Conservation (phyloP, 2,797 vertebrate species). For the Pogoniulus pusillus region DNA sequence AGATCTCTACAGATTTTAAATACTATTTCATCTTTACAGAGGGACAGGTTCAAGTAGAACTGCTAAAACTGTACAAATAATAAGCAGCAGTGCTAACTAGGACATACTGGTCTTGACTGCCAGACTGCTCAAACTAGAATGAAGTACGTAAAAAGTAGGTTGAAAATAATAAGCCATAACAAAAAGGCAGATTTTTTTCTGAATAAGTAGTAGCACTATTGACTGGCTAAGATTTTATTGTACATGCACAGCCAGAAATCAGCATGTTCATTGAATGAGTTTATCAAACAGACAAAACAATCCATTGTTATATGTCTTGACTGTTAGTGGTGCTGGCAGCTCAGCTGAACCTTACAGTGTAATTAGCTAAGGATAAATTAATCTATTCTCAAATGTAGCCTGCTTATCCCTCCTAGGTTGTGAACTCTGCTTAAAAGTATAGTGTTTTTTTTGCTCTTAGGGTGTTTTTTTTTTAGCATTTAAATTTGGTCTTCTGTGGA, state of each 20-base stretch:
- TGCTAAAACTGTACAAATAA: background rate
- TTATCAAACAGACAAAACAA: slow-evolving; percentile 44
- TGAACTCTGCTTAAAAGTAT: background rate
- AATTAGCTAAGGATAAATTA: slow-evolving; percentile 66
- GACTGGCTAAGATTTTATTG: slow-evolving; percentile 24
- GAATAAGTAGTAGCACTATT: slow-evolving; percentile 4
- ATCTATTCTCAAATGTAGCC: slow-evolving; percentile 24
- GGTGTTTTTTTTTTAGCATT: background rate
- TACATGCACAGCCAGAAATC: slow-evolving; percentile 24
- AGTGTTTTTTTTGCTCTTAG: background rate
- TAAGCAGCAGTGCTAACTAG: background rate
- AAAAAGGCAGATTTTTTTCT: background rate
- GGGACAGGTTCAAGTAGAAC: background rate
- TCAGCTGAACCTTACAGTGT: slow-evolving; percentile 30
- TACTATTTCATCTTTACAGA: background rate
- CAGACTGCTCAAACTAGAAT: background rate
- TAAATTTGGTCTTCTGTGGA: slow-evolving; percentile 1
- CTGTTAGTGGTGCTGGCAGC: slow-evolving; percentile 43
- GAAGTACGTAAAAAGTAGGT: background rate
- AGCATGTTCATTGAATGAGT: slow-evolving; percentile 12
- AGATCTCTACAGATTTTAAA: background rate
- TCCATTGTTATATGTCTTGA: slow-evolving; percentile 37
- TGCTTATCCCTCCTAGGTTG: slow-evolving; percentile 23
- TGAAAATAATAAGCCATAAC: slow-evolving; percentile 19
- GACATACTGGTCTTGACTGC: background rate